phyloP scores from a whole-genome alignment of 2,113 vertebrate species.

The Periophthalmodon schlosseri region DNA sequence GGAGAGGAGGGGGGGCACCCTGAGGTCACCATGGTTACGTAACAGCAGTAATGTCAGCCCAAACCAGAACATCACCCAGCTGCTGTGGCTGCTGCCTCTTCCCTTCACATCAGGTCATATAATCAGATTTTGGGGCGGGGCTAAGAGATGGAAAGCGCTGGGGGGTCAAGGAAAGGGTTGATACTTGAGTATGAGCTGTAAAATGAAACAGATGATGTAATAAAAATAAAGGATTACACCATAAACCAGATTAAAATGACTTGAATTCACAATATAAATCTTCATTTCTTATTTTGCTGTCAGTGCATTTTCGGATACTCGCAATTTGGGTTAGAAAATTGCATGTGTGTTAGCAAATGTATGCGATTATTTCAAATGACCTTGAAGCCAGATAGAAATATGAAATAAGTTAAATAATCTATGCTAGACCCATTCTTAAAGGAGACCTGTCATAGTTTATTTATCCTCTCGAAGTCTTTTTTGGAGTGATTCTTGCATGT shows the following conservation, averaged over 20 bases:
- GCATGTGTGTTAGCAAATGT: too few relatives aligned
- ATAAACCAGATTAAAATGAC: background rate
- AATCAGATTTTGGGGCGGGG: slow-evolving; percentile 29
- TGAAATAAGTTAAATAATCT: background rate
- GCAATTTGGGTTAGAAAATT: too few relatives aligned
- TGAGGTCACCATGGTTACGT: slow-evolving; percentile 56
- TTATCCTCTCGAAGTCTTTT: too few relatives aligned
- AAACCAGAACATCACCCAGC: slow-evolving; percentile 38
- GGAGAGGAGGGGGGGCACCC: slow-evolving; percentile 15
- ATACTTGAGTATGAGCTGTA: background rate
- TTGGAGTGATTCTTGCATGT: too few relatives aligned
- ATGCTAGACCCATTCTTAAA: too few relatives aligned
- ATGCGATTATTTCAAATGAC: too few relatives aligned
- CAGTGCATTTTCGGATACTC: too few relatives aligned
- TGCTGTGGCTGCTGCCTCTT: slow-evolving; percentile 49
- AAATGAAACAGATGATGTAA: background rate
- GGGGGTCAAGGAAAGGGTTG: slow-evolving; percentile 15
- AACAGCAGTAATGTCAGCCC: slow-evolving; percentile 65
- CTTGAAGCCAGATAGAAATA: background rate
- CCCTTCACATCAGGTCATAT: slow-evolving; percentile 36
- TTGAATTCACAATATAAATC: background rate
- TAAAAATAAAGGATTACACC: background rate
- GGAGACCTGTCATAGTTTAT: too few relatives aligned
- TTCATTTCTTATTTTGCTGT: background rate
- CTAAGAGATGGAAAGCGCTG: slow-evolving; percentile 13